phyloP scores from a whole-genome alignment of 2,113 vertebrate species.

The Gasterosteus aculeatus region DNA sequence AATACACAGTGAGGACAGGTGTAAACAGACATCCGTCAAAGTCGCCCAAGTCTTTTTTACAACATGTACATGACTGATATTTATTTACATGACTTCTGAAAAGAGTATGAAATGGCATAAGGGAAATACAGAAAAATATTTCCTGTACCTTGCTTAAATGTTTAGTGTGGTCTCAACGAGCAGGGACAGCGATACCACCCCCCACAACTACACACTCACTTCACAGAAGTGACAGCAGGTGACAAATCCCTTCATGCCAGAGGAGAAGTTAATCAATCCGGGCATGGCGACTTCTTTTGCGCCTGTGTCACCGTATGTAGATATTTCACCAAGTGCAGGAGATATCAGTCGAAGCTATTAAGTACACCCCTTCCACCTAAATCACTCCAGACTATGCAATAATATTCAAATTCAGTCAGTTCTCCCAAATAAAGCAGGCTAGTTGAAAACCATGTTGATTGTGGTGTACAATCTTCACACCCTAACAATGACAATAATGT shows the following conservation, averaged over 20 bases:
- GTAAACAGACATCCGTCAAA: conserved; percentile 64
- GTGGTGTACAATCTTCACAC: no score
- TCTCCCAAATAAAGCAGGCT: conserved; percentile 73
- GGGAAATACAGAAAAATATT: conserved; percentile 82
- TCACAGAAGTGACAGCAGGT: conserved; percentile 83
- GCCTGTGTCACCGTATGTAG: conserved; percentile 59
- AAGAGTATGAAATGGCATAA: conserved; percentile 79
- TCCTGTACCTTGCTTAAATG: conserved; percentile 78
- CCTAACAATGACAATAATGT: conserved; percentile 65
- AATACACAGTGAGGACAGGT: conserved; percentile 66
- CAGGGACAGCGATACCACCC: conserved; percentile 30
- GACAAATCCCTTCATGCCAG: conserved; percentile 72
- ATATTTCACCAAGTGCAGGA: conserved; percentile 54
- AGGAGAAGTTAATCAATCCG: conserved; percentile 41
- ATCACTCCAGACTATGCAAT: conserved; percentile 51
- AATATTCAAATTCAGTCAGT: conserved; percentile 59
- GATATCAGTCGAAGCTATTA: conserved; percentile 65
- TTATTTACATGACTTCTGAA: conserved; percentile 74
- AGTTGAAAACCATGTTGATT: conserved; percentile 64
- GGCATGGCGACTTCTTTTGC: conserved; percentile 31
- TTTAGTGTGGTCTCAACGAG: conserved; percentile 65
- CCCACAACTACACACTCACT: conserved; percentile 72
- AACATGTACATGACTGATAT: conserved; percentile 66
- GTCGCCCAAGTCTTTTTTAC: conserved; percentile 58
- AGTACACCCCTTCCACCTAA: conserved; percentile 48